These are phyloP conservation scores for Bombycilla garrulus DNA, from an alignment of 2,113 vertebrate genomes.

Conservation along the genomic window DNA sequence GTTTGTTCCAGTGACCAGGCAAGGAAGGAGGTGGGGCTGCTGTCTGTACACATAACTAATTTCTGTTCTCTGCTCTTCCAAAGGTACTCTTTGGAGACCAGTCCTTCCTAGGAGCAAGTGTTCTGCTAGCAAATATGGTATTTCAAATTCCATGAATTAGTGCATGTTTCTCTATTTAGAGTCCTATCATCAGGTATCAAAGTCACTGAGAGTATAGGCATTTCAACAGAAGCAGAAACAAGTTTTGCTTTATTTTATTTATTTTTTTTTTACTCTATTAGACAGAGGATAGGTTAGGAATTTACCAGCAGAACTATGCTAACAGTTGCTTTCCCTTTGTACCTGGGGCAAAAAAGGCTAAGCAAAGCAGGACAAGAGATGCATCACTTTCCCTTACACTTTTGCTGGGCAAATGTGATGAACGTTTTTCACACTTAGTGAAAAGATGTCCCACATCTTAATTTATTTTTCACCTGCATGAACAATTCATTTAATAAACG, in stretches of 20 bases:
- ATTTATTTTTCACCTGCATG: neutral
- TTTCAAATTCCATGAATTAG: neutral
- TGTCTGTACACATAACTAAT: neutral
- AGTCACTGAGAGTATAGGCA: neutral
- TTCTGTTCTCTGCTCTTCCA: neutral
- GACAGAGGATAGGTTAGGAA: neutral
- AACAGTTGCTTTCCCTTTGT: neutral
- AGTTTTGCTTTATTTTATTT: neutral
- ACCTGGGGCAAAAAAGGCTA: neutral
- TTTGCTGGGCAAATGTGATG: neutral
- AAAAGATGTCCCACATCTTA: neutral
- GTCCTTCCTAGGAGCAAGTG: neutral
- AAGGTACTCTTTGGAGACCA: neutral
- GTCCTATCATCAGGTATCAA: neutral
- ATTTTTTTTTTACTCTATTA: neutral
- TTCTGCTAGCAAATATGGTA: neutral
- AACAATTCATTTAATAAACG: neutral
- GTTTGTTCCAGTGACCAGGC: too few species aligned
- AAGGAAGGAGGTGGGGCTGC: neutral
- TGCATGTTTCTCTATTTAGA: neutral
- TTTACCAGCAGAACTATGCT: neutral
- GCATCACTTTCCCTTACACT: neutral
- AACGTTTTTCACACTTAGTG: neutral
- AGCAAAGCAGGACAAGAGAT: neutral
- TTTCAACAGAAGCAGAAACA: neutral